These are phyloP conservation scores for Plebejus anna DNA, from an alignment of 2,888 invertebrate species.

Conservation along the genomic window DNA sequence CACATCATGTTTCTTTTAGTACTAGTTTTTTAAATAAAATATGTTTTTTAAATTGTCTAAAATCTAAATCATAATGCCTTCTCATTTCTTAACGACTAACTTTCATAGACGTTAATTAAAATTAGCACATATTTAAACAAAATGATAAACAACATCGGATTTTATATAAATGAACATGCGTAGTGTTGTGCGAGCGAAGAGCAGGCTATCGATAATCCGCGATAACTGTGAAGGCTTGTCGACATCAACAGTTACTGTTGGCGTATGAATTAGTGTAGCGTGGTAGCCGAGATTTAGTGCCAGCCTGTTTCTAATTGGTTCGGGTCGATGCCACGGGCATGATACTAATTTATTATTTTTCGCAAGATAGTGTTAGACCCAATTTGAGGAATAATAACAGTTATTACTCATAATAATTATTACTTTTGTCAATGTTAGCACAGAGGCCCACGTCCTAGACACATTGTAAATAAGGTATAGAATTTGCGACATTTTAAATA, in stretches of 20 bases:
- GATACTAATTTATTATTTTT: conserved; percentile 71
- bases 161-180: conserved; percentile 5
- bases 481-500: conserved; percentile 8
- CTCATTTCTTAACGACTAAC: not conserved
- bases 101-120: not conserved
- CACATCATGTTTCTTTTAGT: too few species aligned
- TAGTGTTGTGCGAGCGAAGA: conserved; percentile 41
- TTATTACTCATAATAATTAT: not conserved
- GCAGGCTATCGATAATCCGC: conserved; percentile 61
- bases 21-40: too few species aligned
- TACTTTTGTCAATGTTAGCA: conserved; percentile 10
- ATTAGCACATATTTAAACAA: not conserved
- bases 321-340: conserved; percentile 70
- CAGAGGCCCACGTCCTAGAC: not conserved
- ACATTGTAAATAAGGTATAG: not conserved
- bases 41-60: too few species aligned
- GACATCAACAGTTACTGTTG: conserved; percentile 63
- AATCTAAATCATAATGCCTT: not conserved
- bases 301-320: conserved; percentile 71
- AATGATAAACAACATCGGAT: not conserved
- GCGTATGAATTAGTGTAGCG: conserved; percentile 77
- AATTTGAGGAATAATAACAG: conserved; percentile 8
- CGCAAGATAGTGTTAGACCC: conserved; percentile 49
- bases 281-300: conserved; percentile 78
- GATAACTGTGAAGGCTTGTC: conserved; percentile 60